These are phyloP conservation scores for Diglossa cyanea DNA, from an alignment of 2,797 vertebrate species.

Conservation along the genomic window DNA sequence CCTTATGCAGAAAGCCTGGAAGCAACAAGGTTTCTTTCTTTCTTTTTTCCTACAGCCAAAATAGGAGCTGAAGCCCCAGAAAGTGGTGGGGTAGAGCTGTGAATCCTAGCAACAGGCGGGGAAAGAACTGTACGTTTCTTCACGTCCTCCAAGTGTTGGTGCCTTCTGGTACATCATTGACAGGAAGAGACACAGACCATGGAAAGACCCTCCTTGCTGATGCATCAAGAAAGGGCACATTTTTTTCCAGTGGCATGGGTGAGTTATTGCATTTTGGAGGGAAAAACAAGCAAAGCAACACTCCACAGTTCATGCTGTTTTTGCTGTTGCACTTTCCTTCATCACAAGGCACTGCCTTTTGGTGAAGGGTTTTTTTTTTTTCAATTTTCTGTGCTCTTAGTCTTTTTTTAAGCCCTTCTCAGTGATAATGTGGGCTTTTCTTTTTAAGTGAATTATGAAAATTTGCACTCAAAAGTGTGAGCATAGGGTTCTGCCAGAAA, in stretches of 20 bases:
- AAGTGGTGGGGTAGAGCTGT: constrained; percentile 29
- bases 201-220: neutral
- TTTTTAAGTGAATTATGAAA: neutral
- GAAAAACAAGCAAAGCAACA: neutral
- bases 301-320: neutral
- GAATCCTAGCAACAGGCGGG: constrained; percentile 48
- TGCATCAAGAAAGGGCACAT: neutral
- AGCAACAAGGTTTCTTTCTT: constrained; percentile 9
- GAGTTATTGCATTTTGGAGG: neutral
- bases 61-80: neutral
- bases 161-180: constrained; percentile 30
- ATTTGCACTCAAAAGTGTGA: neutral
- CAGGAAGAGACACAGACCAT: neutral
- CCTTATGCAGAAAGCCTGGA: constrained; percentile 5
- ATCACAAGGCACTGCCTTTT: neutral
- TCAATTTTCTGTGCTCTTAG: neutral
- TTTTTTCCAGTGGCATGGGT: neutral
- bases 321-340: neutral
- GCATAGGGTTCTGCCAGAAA: neutral
- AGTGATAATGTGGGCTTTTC: neutral
- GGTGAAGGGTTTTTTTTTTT: neutral
- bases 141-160: constrained; percentile 44
- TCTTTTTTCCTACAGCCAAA: constrained; percentile 23
- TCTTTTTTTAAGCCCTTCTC: constrained; percentile 32
- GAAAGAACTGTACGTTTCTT: constrained; percentile 40